A percentile compares a stretch with the other conserved stretches of the same genome.
Conservation (phyloP, 1,140 invertebrate genomes). For the Diorhabda sublineata region DNA sequence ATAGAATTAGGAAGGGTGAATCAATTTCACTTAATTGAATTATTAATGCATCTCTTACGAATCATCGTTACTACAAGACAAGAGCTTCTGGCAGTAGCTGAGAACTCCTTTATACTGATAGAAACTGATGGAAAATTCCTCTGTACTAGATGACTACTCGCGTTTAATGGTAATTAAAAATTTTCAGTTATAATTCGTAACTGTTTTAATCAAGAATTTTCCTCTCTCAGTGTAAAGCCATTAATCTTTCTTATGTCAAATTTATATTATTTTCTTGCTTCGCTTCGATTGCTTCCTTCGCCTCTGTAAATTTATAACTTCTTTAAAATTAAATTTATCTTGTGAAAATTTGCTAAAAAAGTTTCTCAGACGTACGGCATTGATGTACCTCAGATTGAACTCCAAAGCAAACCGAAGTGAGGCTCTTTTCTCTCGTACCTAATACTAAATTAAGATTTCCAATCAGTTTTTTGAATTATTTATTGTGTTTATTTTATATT, state of each 20-base stretch:
- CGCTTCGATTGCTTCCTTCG: neutral
- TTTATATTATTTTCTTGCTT: neutral
- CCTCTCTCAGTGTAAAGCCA: neutral
- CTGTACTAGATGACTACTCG: too few species aligned
- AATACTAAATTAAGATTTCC: conserved; percentile 34
- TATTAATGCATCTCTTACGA: too few species aligned
- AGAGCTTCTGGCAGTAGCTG: too few species aligned
- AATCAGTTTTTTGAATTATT: conserved; percentile 33
- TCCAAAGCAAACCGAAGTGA: conserved; percentile 22
- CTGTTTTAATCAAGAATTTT: too few species aligned
- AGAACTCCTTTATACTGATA: too few species aligned
- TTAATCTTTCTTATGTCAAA: neutral
- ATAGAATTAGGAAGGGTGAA: too few species aligned
- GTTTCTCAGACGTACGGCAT: neutral
- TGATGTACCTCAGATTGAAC: conserved; percentile 8
- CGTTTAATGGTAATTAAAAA: too few species aligned
- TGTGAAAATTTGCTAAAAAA: neutral
- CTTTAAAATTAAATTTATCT: neutral
- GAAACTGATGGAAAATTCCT: too few species aligned
- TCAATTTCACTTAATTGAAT: too few species aligned
- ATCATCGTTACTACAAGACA: too few species aligned
- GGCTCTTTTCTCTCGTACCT: conserved; percentile 25
- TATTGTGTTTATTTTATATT: conserved; percentile 28
- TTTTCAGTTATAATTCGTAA: too few species aligned
- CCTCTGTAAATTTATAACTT: neutral